Percentiles rank a stretch among this genome's conserved stretches.
Evolutionary conservation across 2,888 invertebrate species (phyloP).

Genomic region (Lepidochrysops patricia): DNA sequence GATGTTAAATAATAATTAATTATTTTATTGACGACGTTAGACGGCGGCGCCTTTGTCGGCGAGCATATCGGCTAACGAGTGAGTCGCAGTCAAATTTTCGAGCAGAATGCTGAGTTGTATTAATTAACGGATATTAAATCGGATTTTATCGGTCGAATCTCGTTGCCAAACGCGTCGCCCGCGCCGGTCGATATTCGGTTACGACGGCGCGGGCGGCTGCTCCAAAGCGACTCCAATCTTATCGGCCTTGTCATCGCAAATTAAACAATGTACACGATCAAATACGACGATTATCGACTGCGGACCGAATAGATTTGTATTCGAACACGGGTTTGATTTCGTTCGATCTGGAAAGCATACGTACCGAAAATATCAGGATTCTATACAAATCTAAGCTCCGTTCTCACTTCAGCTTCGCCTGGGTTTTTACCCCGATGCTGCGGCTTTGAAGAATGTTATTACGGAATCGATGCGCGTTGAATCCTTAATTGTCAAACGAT

Average conservation of each 20-base stretch:
- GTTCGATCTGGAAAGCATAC: slow-evolving; percentile 35
- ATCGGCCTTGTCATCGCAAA: slow-evolving; percentile 65
- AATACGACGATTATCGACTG: slow-evolving; percentile 36
- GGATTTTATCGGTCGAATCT: slow-evolving; percentile 70
- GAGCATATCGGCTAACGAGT: slow-evolving; percentile 56
- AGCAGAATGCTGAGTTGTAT: slow-evolving; percentile 66
- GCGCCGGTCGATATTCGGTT: slow-evolving; percentile 55
- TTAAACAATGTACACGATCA: slow-evolving; percentile 67
- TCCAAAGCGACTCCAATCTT: slow-evolving; percentile 47
- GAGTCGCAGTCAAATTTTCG: slow-evolving; percentile 64
- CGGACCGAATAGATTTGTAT: slow-evolving; percentile 28
- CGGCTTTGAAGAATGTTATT: slow-evolving; percentile 72
- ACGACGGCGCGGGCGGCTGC: slow-evolving; percentile 45
- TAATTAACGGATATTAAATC: slow-evolving; percentile 73
- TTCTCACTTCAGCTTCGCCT: slow-evolving; percentile 64
- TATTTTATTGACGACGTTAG: slow-evolving; percentile 69
- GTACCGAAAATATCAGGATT: not conserved
- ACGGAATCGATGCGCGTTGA: slow-evolving; percentile 66
- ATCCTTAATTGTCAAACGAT: slow-evolving; percentile 62
- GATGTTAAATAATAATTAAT: slow-evolving; percentile 66
- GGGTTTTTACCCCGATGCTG: slow-evolving; percentile 53
- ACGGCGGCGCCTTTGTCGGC: slow-evolving; percentile 64
- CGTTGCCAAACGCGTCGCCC: slow-evolving; percentile 68
- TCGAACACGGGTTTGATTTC: slow-evolving; percentile 34
- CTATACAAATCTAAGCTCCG: slow-evolving; percentile 37